These are phyloP conservation scores for Caenorhabditis virilis DNA, from an alignment of 2,888 invertebrate species.

Conservation along the genomic window DNA sequence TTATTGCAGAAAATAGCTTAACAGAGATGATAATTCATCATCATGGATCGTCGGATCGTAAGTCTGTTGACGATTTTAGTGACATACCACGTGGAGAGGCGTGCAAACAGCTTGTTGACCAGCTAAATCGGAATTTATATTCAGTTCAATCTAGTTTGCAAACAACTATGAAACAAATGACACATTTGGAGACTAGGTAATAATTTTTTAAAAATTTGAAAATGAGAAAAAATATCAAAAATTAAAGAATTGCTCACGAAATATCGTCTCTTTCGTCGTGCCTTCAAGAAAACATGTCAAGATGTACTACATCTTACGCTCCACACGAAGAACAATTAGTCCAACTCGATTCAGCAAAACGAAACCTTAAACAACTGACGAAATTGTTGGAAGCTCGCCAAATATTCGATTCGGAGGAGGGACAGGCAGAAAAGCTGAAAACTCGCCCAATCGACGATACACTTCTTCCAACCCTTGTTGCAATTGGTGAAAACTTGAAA, in stretches of 20 bases:
- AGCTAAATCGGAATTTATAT: conserved; percentile 27
- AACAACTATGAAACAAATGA: conserved; percentile 28
- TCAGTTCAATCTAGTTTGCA: conserved; percentile 21
- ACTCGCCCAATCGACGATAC: conserved; percentile 33
- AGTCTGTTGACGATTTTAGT: conserved; percentile 21
- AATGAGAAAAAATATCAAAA: too few species aligned
- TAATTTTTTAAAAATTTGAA: neutral
- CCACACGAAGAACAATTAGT: conserved; percentile 40
- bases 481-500: conserved; percentile 36
- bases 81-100: conserved; percentile 42
- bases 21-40: conserved; percentile 27
- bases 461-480: conserved; percentile 30
- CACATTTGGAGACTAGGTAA: conserved; percentile 31
- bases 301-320: conserved; percentile 28
- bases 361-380: conserved; percentile 28
- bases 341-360: conserved; percentile 30
- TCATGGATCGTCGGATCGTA: conserved; percentile 24
- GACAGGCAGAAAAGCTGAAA: conserved; percentile 20
- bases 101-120: conserved; percentile 29
- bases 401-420: conserved; percentile 35
- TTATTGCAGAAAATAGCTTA: neutral
- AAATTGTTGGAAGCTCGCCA: conserved; percentile 29
- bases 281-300: conserved; percentile 38
- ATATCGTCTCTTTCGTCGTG: conserved; percentile 23
- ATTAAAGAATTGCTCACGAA: conserved; percentile 30